Percentiles rank a stretch among this genome's conserved stretches.
Conservation (phyloP, 2,888 invertebrate genomes). For the Athalia cordata region DNA sequence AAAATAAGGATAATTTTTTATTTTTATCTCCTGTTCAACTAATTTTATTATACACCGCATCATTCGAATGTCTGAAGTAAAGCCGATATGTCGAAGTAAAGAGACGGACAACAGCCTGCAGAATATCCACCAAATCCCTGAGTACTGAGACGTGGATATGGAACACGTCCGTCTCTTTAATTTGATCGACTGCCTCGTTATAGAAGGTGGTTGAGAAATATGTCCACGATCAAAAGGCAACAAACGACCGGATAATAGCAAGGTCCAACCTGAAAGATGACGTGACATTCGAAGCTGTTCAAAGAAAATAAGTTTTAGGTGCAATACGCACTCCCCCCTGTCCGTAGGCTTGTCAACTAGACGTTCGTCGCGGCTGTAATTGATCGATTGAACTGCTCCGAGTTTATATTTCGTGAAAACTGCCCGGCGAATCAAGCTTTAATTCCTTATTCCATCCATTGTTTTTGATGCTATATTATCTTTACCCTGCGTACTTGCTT, state of each 20-base stretch:
- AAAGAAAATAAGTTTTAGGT: conserved; percentile 23
- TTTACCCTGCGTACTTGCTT: not conserved
- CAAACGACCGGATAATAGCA: not conserved
- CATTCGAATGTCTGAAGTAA: not conserved
- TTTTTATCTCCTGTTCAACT: no score
- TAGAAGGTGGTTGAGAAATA: not conserved
- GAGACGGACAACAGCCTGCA: not conserved
- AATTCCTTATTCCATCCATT: not conserved
- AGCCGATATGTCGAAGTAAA: not conserved
- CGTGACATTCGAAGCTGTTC: not conserved
- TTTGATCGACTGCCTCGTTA: conserved; percentile 17
- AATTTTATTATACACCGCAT: not conserved
- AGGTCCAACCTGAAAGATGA: not conserved
- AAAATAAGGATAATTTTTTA: no score
- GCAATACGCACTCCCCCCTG: not conserved
- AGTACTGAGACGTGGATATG: not conserved
- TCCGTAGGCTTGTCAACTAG: not conserved
- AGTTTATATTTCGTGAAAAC: conserved; percentile 1
- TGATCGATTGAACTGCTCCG: not conserved
- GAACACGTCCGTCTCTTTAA: conserved; percentile 9
- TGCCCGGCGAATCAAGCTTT: not conserved
- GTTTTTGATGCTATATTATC: not conserved
- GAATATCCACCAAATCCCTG: not conserved
- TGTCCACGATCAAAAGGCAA: conserved; percentile 11
- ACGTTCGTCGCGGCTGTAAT: not conserved